These are phyloP conservation scores for Brachionus asplanchnoidis DNA, from an alignment of 1,140 invertebrate species.

Conservation along the genomic window DNA sequence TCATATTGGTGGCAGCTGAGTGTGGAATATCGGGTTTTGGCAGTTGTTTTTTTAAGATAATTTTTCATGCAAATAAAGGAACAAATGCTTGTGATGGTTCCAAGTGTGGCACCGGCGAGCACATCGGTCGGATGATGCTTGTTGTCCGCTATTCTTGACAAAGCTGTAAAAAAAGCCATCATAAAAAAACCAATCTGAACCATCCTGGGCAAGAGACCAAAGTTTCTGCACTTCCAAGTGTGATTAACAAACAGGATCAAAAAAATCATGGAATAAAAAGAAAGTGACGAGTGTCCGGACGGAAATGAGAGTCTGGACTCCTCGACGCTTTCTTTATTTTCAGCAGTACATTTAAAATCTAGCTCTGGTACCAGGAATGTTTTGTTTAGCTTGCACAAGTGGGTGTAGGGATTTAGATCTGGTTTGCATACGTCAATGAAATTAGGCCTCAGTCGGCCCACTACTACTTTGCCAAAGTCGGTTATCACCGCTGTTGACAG, in stretches of 20 bases:
- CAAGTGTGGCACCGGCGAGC: constrained; percentile 62
- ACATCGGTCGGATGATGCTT: constrained; percentile 88
- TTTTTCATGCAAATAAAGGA: background rate
- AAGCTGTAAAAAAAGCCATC: constrained; percentile 22
- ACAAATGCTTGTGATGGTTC: constrained; percentile 59
- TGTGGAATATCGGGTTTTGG: constrained; percentile 3
- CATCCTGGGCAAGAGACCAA: background rate
- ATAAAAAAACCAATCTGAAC: background rate
- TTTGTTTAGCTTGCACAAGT: constrained; percentile 41
- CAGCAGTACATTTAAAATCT: constrained; percentile 54
- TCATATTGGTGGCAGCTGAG: background rate
- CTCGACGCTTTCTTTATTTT: constrained; percentile 44
- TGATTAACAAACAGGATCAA: constrained; percentile 8
- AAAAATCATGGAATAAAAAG: constrained; percentile 44
- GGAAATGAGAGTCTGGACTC: constrained; percentile 60
- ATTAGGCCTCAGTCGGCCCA: constrained; percentile 83
- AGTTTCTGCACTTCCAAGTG: background rate
- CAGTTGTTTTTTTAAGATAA: background rate
- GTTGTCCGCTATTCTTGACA: constrained; percentile 80
- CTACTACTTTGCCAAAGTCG: constrained; percentile 82
- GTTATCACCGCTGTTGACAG: constrained; percentile 60
- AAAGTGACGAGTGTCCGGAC: constrained; percentile 63
- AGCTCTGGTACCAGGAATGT: constrained; percentile 51
- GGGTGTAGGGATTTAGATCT: background rate
- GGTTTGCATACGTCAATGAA: constrained; percentile 69